Evolutionary conservation across 2,888 invertebrate species (phyloP), one percentile per base, ranked within the genome.

Genomic region (Sarcophaga variegata): DNA sequence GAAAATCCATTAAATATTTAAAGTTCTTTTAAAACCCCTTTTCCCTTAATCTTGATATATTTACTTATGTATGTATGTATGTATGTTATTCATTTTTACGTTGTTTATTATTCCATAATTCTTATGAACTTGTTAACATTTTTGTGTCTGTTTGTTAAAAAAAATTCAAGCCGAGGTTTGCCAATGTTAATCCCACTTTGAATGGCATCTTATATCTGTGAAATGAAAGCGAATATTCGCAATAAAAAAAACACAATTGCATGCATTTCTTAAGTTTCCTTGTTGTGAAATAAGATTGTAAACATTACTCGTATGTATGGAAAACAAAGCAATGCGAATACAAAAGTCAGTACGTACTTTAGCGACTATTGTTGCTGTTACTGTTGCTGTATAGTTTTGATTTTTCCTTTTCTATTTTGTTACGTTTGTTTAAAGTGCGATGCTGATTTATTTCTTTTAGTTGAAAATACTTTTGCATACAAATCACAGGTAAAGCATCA

Each of bases 81-180:
- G 14, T 54, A 54, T 54, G 4, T 54, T 54, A 17, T 17, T 17
- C 17, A 17, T 5, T 54, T 54, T 54, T 54, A 54, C 14, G 69
- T 69, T 75, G 22, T 60, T 64, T 70, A 62, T 83, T 83, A 81
- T 81, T 84, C 37, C 78, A 87, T 79, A 87, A 84, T 84, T 87
- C 84, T 76, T 84, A 78, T 72, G 84, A 87, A 87, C 87, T 87
- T 84, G 87, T 87, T 87, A 87, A 87, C 75, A 84, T 84, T 87
- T 84, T 87, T 83, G 80, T 64, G 64, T 75, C 60, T 66, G 72
- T 78, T 81, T 59, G 77, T 49, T 45, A 67, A 77, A 62, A 25
- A 11, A 14, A 72, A 81, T 83, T 87, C 75, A 78, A 83, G 47
- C 27, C 45, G 59, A 72, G 75, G 71, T 66, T 45, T 25, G 67